A percentile compares a stretch with the other conserved stretches of the same genome.
Evolutionary conservation across 2,113 vertebrate genomes (phyloP).

Genomic region (Aptenodytes forsteri): DNA sequence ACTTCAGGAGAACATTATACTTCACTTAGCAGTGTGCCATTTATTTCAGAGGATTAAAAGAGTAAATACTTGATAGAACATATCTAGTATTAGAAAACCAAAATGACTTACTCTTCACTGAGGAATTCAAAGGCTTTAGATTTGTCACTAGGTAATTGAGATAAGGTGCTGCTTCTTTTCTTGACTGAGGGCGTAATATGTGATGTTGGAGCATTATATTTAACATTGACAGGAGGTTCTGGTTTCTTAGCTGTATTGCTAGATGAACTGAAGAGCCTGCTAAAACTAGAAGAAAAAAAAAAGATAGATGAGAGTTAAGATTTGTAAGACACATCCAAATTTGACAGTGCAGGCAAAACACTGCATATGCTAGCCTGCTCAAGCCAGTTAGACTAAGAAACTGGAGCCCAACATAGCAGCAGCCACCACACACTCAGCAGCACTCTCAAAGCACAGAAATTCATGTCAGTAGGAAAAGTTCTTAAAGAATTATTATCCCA

Average conservation of each 20-base stretch:
- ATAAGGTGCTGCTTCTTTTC: conserved; percentile 94
- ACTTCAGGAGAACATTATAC: background rate
- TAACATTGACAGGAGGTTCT: conserved; percentile 92
- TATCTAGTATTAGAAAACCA: background rate
- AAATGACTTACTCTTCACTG: conserved; percentile 90
- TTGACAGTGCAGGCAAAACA: background rate
- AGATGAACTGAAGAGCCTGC: conserved; percentile 96
- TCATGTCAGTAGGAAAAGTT: background rate
- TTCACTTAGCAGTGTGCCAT: background rate
- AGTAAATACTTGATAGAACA: background rate
- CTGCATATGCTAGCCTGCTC: background rate
- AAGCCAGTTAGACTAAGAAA: background rate
- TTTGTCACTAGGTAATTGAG: conserved; percentile 95
- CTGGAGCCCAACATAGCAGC: background rate
- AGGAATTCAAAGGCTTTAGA: conserved; percentile 98
- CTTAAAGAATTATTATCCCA: background rate
- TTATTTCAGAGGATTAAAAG: background rate
- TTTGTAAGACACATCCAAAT: background rate
- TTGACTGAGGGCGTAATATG: conserved; percentile 94
- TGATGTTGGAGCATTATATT: conserved; percentile 96
- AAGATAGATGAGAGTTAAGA: background rate
- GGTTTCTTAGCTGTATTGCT: conserved; percentile 89
- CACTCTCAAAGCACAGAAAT: background rate
- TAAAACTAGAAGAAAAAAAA: conserved; percentile 83
- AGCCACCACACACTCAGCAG: conserved; percentile 17